A percentile compares a stretch with the other conserved stretches of the same genome.
These are phyloP conservation scores for Polyergus mexicanus DNA, from an alignment of 1,140 invertebrate genomes.

Conservation along the genomic window DNA sequence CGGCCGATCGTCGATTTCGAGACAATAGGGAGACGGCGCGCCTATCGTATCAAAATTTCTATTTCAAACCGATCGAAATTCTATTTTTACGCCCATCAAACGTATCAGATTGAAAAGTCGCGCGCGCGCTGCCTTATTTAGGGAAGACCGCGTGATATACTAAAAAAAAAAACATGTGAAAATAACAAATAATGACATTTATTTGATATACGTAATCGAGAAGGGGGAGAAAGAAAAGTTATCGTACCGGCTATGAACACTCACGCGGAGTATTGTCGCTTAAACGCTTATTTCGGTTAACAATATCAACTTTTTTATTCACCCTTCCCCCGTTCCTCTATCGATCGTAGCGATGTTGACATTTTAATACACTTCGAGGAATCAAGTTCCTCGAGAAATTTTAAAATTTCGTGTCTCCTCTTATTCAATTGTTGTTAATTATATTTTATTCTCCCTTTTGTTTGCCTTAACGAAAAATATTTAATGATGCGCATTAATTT, in stretches of 20 bases:
- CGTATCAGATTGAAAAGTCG: background rate
- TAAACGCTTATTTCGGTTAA: background rate
- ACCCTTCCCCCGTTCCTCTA: background rate
- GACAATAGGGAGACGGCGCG: conserved; percentile 38
- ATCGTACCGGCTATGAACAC: background rate
- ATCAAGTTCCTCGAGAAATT: too few species aligned
- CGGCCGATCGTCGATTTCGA: conserved; percentile 49
- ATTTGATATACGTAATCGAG: conserved; percentile 9
- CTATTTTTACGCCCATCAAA: conserved; percentile 9
- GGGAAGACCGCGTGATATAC: background rate
- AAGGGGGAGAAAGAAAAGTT: background rate
- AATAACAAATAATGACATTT: conserved; percentile 24
- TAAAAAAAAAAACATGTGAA: background rate
- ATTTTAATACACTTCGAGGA: background rate
- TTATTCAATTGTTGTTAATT: background rate
- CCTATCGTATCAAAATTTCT: conserved; percentile 25
- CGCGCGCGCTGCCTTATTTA: background rate
- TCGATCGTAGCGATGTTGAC: background rate
- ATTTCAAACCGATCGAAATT: conserved; percentile 7
- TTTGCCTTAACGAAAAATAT: background rate
- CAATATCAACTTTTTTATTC: background rate
- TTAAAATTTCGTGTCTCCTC: background rate
- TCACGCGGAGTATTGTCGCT: background rate
- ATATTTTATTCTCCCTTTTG: background rate
- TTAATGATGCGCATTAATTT: background rate